Evolutionary conservation across 2,888 invertebrate species (phyloP), one percentile per base, ranked within the genome.

Genomic region (Panzeria rudis): DNA sequence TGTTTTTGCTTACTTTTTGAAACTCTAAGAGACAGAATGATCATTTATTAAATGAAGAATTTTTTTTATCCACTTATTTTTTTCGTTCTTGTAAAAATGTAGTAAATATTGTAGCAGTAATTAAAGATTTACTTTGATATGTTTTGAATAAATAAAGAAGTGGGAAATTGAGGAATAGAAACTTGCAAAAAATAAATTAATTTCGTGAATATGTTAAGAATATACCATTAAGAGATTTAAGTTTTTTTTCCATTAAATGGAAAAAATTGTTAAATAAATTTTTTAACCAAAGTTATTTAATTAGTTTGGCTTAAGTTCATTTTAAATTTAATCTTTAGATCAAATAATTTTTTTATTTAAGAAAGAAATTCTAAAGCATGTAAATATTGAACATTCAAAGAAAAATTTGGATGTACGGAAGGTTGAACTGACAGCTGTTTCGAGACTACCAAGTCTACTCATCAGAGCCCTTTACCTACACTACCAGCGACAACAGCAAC

Each of bases 11-110:
- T 50, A 25, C 23, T 44, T 64, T 64, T 25, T 52, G 44, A 9
- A 59, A 50, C 11, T 25, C 17, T 61, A 61, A 76, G 52, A 76
- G 64, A 71, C 17, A 35, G 76, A 66, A 76, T 66, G 72, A 76
- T 84, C 66, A 76, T 80, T 84, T 68, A 84, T 77, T 84, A 68
- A 80, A 77, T 47, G 32, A 20, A 23, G 38, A 20, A 15, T 29
- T 50, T 56, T 29, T 73, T 61, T 29, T 29, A 29, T 44, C 13
- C 0, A 6, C 29, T 4, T 61, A 11, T 64, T 17, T 17, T 50
- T 44, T 61, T 79, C 20, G 50, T 23, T 25, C 1, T 61, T 29
- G 47, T 29, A 47, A 68, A 62, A n/a, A n/a, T n/a, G n/a, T 68
- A 38, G 47, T 56, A 68, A 75, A 69, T 56, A 56, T 75, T 64